A percentile compares a stretch with the other conserved stretches of the same genome.
Evolutionary conservation across 2,888 invertebrate species (phyloP).

Genomic region (Apotomis capreana): DNA sequence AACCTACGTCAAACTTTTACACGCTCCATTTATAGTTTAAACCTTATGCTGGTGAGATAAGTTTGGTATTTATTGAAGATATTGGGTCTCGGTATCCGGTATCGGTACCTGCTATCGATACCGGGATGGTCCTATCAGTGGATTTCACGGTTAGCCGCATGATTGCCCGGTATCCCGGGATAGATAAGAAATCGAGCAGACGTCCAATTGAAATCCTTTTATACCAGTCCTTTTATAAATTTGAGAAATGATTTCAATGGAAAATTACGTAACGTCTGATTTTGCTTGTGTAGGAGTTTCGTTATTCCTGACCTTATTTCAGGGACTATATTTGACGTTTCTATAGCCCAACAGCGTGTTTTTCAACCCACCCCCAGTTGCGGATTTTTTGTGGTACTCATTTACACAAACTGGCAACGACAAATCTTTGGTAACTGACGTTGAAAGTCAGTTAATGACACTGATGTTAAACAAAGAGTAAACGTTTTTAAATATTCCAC

Average conservation of each 20-base stretch:
- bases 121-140: constrained; percentile 74
- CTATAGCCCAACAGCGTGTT: too few relatives aligned
- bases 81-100: constrained; percentile 53
- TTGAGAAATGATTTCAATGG: not conserved
- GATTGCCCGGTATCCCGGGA: constrained; percentile 65
- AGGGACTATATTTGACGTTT: too few relatives aligned
- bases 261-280: too few relatives aligned
- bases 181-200: constrained; percentile 79
- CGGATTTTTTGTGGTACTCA: too few relatives aligned
- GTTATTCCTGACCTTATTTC: too few relatives aligned
- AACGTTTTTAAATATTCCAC: too few relatives aligned
- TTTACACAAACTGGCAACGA: too few relatives aligned
- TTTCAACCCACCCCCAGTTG: too few relatives aligned
- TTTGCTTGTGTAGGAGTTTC: too few relatives aligned
- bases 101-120: constrained; percentile 76
- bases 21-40: constrained; percentile 1
- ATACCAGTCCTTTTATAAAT: not conserved
- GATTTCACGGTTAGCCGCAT: constrained; percentile 81
- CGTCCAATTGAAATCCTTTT: constrained; percentile 63
- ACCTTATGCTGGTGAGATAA: not conserved
- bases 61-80: not conserved
- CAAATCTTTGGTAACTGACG: too few relatives aligned
- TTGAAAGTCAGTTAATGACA: too few relatives aligned
- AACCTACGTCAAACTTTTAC: constrained; percentile 51
- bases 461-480: too few relatives aligned